phyloP scores from a whole-genome alignment of 30 jellyfish, hydroid and myxozoan species.

The Clytia hemisphaerica region DNA sequence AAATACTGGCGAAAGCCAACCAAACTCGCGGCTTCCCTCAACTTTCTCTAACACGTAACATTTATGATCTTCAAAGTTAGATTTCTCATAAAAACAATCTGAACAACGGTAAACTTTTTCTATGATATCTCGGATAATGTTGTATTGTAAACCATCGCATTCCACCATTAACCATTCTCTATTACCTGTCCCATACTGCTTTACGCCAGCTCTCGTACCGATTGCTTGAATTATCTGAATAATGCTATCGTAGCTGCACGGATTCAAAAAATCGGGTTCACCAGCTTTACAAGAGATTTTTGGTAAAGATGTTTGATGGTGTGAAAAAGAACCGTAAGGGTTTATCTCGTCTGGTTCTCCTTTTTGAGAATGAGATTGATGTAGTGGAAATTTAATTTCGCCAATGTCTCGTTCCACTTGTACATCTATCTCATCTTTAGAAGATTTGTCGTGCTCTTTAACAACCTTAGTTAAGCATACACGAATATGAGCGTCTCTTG shows the following conservation, averaged over 20 bases:
- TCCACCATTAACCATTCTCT: not conserved
- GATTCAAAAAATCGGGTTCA: constrained; percentile 8
- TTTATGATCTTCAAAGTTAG: not conserved
- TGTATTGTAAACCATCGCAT: not conserved
- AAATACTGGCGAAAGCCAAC: not conserved
- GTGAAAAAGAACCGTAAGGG: not conserved
- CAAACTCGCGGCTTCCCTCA: not conserved
- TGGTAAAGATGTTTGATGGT: not conserved
- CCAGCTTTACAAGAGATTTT: not conserved
- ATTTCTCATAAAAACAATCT: not conserved
- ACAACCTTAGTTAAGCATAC: no score
- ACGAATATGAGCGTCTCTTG: no score
- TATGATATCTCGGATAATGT: not conserved
- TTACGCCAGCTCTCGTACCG: not conserved
- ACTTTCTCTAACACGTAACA: not conserved
- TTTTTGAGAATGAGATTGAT: no score
- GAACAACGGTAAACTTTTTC: not conserved
- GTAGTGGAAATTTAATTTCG: no score
- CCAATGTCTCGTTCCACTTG: no score
- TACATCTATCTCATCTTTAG: no score
- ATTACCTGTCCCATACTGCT: not conserved
- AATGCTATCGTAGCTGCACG: not conserved
- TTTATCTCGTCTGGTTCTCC: no score
- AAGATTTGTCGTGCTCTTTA: no score
- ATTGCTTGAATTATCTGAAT: not conserved